Evolutionary conservation across 2,888 invertebrate species (phyloP), one percentile per base, ranked within the genome.

Genomic region (Lycia hirtaria): DNA sequence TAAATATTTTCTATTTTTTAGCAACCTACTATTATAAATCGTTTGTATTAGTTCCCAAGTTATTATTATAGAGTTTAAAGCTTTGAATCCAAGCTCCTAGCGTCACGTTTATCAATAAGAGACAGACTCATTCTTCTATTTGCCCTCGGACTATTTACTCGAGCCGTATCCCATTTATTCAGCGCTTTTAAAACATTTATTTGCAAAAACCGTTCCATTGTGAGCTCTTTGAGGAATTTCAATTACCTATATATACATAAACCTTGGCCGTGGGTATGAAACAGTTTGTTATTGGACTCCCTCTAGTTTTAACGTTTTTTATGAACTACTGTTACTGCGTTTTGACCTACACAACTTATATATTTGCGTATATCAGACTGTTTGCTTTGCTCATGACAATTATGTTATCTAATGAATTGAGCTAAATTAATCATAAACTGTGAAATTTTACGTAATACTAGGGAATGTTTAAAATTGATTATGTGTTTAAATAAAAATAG

Each of bases 231-330:
- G 43, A 66, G 56, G 65, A 72, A 70, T 71, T 72, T 67, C 65
- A 71, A 73, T 75, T 61, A 67, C 26, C 58, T 40, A 60, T 60
- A 65, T 33, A 58, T 40, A 61, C 51, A 63, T 63, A 67, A 60
- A 59, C 59, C 50, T 63, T 57, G 56, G 54, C 9, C 47, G 60
- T 62, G 62, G 57, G 48, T 45, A 38, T 50, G 52, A 47, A 58
- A 48, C 47, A 33, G 57, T 41, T 40, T 20, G 38, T 22, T 52
- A 51, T 64, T 60, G 43, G 54, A 56, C 43, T 52, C 63, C 49
- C 44, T 53, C 22, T 38, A 22, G 32, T 52, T 53, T 50, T 55
- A 53, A 32, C 28, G n/a, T 35, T 41, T 41, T 17, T 49, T 35
- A n/a, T n/a, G n/a, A n/a, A n/a, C n/a, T n/a, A n/a, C n/a, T n/a